Conservation (phyloP, 2,113 vertebrate genomes). For the Polypterus bichir region DNA sequence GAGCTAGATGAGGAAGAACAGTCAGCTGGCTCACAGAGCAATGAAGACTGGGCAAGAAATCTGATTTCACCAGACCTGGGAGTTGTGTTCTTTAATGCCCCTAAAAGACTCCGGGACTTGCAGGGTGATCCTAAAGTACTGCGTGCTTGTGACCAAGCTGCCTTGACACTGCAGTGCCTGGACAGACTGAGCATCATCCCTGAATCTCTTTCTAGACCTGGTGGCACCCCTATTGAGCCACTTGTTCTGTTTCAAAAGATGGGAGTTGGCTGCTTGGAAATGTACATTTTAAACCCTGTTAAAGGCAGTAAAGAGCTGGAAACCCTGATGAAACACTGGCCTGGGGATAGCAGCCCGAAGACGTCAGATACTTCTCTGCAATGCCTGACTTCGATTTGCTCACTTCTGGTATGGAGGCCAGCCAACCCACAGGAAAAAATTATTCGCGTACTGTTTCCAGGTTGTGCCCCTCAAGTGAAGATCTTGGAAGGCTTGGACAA, state of each 20-base stretch:
- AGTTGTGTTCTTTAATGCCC: slow-evolving; percentile 74
- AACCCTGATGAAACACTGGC: slow-evolving; percentile 54
- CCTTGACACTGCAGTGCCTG: slow-evolving; percentile 51
- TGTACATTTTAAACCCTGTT: slow-evolving; percentile 76
- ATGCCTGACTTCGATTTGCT: slow-evolving; percentile 66
- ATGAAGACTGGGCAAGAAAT: slow-evolving; percentile 60
- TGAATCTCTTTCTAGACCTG: slow-evolving; percentile 42
- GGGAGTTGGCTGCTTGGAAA: slow-evolving; percentile 82
- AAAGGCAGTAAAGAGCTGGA: slow-evolving; percentile 54
- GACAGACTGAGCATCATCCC: slow-evolving; percentile 55
- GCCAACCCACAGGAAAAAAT: slow-evolving; percentile 66
- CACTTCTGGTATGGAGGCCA: slow-evolving; percentile 83
- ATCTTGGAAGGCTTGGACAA: slow-evolving; percentile 79
- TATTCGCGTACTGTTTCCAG: slow-evolving; percentile 75
- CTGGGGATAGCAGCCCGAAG: slow-evolving; percentile 26
- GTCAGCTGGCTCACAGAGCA: slow-evolving; percentile 30
- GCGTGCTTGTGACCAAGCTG: slow-evolving; percentile 57
- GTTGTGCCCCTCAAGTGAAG: slow-evolving; percentile 68
- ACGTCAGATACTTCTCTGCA: slow-evolving; percentile 41
- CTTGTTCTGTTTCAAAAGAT: slow-evolving; percentile 83
- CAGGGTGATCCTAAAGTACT: slow-evolving; percentile 36
- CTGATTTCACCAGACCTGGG: slow-evolving; percentile 80
- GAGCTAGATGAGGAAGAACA: slow-evolving; percentile 61
- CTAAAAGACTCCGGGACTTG: slow-evolving; percentile 41
- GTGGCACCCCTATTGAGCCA: slow-evolving; percentile 45